Evolutionary conservation across 1,140 invertebrate species (phyloP).

Genomic region (Aplysia californica): DNA sequence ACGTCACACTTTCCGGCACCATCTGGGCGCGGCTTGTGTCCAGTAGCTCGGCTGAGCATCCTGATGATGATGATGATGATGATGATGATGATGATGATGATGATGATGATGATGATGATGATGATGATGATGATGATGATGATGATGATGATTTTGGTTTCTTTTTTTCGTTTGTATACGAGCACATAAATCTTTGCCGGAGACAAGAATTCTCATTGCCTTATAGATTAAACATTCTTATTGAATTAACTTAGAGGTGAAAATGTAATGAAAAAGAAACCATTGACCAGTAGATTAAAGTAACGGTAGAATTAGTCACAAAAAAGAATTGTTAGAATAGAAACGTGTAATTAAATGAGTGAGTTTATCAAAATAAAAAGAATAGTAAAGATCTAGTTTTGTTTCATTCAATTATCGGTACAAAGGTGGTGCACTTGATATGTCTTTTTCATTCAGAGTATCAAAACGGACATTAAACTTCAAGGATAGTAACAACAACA

Average conservation of each 20-base stretch:
- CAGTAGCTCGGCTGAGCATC: constrained; percentile 22
- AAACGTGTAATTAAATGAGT: too few relatives aligned
- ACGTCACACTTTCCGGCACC: constrained; percentile 13
- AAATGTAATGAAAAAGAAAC: too few relatives aligned
- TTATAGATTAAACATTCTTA: neutral
- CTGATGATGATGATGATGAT: constrained; percentile 2
- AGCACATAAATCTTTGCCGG: neutral
- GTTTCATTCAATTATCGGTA: neutral
- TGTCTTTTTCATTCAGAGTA: neutral
- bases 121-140: neutral
- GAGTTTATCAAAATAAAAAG: too few relatives aligned
- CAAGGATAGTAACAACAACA: neutral
- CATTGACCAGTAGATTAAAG: too few relatives aligned
- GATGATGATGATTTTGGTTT: neutral
- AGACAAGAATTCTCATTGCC: neutral
- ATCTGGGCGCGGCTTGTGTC: constrained; percentile 14
- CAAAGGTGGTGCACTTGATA: neutral
- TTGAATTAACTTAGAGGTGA: too few relatives aligned
- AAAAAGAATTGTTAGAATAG: too few relatives aligned
- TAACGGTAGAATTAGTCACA: too few relatives aligned
- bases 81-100: neutral
- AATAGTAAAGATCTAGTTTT: neutral
- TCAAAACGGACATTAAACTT: neutral
- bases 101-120: neutral
- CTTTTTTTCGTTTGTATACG: neutral